A percentile compares a stretch with the other conserved stretches of the same genome.
Conservation (phyloP, 2,888 invertebrate genomes). For the Conops quadrifasciatus region DNA sequence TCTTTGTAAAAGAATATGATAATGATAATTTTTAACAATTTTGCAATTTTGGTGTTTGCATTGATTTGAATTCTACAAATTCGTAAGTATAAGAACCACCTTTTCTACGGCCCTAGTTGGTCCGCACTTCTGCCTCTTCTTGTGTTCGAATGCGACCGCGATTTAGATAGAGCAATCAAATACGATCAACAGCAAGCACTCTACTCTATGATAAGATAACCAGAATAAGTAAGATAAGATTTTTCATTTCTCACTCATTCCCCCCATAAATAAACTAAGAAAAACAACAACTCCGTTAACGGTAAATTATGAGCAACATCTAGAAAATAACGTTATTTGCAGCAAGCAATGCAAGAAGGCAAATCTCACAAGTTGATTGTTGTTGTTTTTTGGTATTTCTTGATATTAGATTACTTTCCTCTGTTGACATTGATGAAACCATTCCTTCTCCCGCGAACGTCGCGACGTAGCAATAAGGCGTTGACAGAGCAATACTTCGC, state of each 20-base stretch:
- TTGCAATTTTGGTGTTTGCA: no score
- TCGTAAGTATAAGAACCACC: no score
- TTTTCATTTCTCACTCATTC: neutral
- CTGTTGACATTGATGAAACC: conserved; percentile 16
- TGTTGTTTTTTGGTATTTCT: neutral
- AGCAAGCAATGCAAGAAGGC: conserved; percentile 9
- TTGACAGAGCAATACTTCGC: neutral
- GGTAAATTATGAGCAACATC: neutral
- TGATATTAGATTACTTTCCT: conserved; percentile 6
- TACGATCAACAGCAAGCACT: neutral
- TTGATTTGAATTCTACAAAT: no score
- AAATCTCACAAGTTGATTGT: neutral
- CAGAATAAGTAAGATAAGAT: neutral
- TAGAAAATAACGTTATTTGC: conserved; percentile 20
- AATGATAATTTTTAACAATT: no score
- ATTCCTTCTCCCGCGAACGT: neutral
- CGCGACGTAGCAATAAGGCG: neutral
- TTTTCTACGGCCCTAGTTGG: no score
- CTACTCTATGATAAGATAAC: conserved; percentile 20
- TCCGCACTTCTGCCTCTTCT: no score
- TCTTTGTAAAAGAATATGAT: no score
- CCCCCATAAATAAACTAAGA: neutral
- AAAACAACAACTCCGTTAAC: neutral
- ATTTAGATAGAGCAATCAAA: no score
- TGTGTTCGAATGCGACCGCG: no score